Evolutionary conservation across 2,797 vertebrate species (phyloP), one percentile per base, ranked within the genome.

Genomic region (Ficedula albicollis): DNA sequence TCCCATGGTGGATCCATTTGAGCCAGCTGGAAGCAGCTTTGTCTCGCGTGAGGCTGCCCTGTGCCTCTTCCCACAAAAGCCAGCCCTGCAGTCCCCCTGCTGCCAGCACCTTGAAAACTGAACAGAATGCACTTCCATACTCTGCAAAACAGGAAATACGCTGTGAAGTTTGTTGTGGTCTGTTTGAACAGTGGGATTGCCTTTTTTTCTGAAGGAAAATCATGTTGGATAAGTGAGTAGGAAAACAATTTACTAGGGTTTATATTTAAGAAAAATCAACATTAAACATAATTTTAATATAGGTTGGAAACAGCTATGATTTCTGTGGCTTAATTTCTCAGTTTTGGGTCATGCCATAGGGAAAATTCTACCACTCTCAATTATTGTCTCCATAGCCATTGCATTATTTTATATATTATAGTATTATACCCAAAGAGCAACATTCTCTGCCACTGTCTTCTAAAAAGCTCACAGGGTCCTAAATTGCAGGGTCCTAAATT

Each of bases 41-140:
- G 10, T 49, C 39, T 5, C 1, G 2, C 3, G 6, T 1, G 15
- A 29, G 32, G 21, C 30, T 68, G 38, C 7, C 7, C 21, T 0
- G 0, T 39, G 30, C 14, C 12, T 64, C 16, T 39, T 68, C 13
- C 46, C 46, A 69, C 38, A 83, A 32, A 51, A 25, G 23, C 26
- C 51, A 76, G 6, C 8, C 15, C 41, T 67, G 49, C 36, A 68
- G 41, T 15, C 2, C 4, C 4, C 1, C 22, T 1, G 8, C 11
- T 46, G n/a, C 55, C 21, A 54, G 18, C 6, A 27, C 15, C 25
- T 14, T 29, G 34, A 66, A 34, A 58, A 26, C 34, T 17, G 39
- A 59, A 23, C 5, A 5, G 10, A 46, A 9, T 34, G 21, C 19
- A 16, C 8, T 79, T 90, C 36, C 23, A 21, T 9, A 44, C 15